These are phyloP conservation scores for Drosophila carrolli DNA, from an alignment of 1,140 invertebrate species.

Conservation along the genomic window DNA sequence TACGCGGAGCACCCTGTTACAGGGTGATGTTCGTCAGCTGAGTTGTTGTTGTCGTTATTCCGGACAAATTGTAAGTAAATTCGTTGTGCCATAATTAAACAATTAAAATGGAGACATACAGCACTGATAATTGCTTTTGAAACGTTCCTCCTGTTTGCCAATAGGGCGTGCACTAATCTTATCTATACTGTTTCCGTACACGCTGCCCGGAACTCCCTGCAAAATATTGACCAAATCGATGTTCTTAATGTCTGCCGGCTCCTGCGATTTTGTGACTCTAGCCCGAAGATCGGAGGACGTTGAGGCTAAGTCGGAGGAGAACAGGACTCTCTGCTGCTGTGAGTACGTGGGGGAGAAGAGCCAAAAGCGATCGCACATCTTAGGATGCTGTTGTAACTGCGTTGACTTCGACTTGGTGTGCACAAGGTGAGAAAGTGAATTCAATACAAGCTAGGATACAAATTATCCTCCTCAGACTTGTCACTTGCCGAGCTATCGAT, in stretches of 20 bases:
- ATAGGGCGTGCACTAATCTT: conserved; percentile 21
- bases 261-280: conserved; percentile 37
- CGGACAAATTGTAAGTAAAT: conserved; percentile 21
- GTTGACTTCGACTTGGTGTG: conserved; percentile 85
- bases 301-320: conserved; percentile 5
- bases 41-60: conserved; percentile 19
- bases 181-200: conserved; percentile 50
- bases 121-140: neutral
- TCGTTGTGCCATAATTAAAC: conserved; percentile 12
- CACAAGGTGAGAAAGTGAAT: conserved; percentile 50
- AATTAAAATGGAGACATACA: neutral
- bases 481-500: conserved; percentile 65
- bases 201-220: conserved; percentile 46
- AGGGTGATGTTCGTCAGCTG: conserved; percentile 14
- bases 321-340: conserved; percentile 85
- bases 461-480: conserved; percentile 37
- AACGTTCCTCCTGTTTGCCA: neutral
- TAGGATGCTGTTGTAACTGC: conserved; percentile 87
- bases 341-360: conserved; percentile 86
- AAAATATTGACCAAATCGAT: conserved; percentile 35
- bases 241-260: conserved; percentile 30
- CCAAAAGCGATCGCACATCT: conserved; percentile 85
- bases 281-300: conserved; percentile 49
- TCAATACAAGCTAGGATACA: neutral
- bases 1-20: conserved; percentile 6